Base-by-base conservation (phyloP, 2,888 invertebrate genomes). In the Trichogramma dendrolimi region DNA sequence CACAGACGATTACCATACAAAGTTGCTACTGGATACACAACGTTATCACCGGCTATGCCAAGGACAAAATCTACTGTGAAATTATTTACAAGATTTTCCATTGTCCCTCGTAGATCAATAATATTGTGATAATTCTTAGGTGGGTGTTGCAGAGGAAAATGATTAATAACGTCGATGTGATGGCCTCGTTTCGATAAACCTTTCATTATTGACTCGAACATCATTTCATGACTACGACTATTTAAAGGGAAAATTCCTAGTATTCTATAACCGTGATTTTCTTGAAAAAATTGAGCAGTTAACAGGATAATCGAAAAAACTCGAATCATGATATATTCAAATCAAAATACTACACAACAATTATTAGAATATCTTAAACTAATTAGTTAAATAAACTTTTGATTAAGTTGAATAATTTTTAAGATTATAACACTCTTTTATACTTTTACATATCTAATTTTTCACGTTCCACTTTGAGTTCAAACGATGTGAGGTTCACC, bases 211-310 rank as follows among this genome's bases (percentile, higher is more conserved):
- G 80, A 71, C 48, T 73, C 76, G 58, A 79, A 78, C 76, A 82
- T 81, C 69, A 80, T 79, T 48, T 75, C 80, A 62, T 83, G 83
- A 55, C 82, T 82, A 59, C 73, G 79, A 1, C 78, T 79, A 38
- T 80, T 79, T 58, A 81, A 79, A 0, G 80, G 75, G 63, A 80
- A 82, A 0, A 81, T 71, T 0, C 78, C 80, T 42, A 83, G 69
- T 61, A 83, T 82, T 61, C 75, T 72, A 1, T 80, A 71, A 7
- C 66, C 63, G 48, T 7, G 41, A 5, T 4, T 41, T 48, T 54
- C 8, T 42, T 39, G 27, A n/a, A 57, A 42, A 43, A 43, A 7
- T 38, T 11, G 4, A 3, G 7, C 14, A 38, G 14, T 39, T 3
- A 59, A 7, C 27, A 57, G 41, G 7, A 57, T 39, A 3, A 2